Percentiles rank a stretch among this genome's conserved stretches.
Conservation (phyloP, 2,113 vertebrate species). For the Campylomormyrus numenius region DNA sequence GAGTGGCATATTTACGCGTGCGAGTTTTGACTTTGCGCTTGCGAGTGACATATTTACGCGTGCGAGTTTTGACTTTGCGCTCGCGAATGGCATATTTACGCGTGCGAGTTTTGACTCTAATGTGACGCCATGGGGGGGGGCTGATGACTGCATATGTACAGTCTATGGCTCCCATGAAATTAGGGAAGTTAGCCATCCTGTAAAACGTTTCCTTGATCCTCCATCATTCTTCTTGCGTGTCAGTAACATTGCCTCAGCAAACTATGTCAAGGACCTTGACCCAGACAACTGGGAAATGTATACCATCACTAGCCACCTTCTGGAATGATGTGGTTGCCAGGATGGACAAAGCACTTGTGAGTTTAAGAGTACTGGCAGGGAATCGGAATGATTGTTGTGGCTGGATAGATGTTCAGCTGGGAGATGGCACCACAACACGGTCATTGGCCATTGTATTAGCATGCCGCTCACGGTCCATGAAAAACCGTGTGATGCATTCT, state of each 20-base stretch:
- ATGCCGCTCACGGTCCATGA: background rate
- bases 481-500: too few species aligned
- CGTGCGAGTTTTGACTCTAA: too few species aligned
- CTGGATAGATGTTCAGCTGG: background rate
- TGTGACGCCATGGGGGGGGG: too few species aligned
- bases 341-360: background rate
- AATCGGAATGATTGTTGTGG: background rate
- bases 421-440: background rate
- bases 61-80: too few species aligned
- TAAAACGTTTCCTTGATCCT: background rate
- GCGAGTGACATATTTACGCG: too few species aligned
- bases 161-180: background rate
- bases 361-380: background rate
- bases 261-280: too few species aligned
- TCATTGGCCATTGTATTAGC: too few species aligned
- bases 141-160: background rate
- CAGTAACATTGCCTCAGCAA: background rate
- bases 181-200: background rate
- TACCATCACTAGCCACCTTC: background rate
- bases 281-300: background rate
- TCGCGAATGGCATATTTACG: too few species aligned
- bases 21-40: too few species aligned
- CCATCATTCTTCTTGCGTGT: background rate
- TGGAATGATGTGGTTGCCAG: background rate
- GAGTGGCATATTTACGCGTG: too few species aligned